Evolutionary conservation across 1,140 invertebrate species (phyloP).

Genomic region (Drosophila repletoides): DNA sequence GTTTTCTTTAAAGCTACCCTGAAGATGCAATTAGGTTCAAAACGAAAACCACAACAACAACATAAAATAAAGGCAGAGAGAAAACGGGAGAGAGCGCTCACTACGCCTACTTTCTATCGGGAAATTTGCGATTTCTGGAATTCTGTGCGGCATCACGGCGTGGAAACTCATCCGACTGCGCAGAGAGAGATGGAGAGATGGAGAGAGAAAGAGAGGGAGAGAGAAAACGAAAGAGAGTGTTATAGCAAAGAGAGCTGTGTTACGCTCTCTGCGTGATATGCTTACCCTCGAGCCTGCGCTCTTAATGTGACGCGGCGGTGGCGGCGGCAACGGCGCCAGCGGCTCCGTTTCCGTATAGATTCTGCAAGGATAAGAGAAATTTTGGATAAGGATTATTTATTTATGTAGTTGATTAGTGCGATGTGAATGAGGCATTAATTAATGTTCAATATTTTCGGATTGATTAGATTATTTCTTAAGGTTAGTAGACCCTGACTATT

Average conservation of each 20-base stretch:
- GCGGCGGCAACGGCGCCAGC: slow-evolving; percentile 31
- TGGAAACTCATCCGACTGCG: slow-evolving; percentile 68
- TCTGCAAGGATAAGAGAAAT: slow-evolving; percentile 20
- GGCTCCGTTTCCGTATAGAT: slow-evolving; percentile 67
- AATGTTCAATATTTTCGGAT: too few relatives aligned
- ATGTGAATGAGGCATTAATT: neutral
- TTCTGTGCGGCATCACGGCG: slow-evolving; percentile 65
- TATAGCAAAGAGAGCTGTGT: neutral
- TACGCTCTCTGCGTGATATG: too few relatives aligned
- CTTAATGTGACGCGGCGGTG: slow-evolving; percentile 42
- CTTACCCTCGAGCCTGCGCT: slow-evolving; percentile 42
- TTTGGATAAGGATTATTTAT: too few relatives aligned
- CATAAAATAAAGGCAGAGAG: neutral
- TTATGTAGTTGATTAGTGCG: too few relatives aligned
- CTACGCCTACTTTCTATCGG: slow-evolving; percentile 67
- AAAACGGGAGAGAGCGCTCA: neutral
- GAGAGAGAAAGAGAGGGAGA: neutral
- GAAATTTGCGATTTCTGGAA: slow-evolving; percentile 69
- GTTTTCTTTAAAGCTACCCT: slow-evolving; percentile 39
- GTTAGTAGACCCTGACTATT: too few relatives aligned
- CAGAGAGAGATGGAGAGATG: neutral
- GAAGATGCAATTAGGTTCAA: slow-evolving; percentile 27
- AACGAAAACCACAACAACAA: neutral
- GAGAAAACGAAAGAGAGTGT: neutral
- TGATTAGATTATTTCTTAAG: too few relatives aligned